Evolutionary conservation across 2,797 vertebrate genomes (phyloP).

Genomic region (Amazona finschi): DNA sequence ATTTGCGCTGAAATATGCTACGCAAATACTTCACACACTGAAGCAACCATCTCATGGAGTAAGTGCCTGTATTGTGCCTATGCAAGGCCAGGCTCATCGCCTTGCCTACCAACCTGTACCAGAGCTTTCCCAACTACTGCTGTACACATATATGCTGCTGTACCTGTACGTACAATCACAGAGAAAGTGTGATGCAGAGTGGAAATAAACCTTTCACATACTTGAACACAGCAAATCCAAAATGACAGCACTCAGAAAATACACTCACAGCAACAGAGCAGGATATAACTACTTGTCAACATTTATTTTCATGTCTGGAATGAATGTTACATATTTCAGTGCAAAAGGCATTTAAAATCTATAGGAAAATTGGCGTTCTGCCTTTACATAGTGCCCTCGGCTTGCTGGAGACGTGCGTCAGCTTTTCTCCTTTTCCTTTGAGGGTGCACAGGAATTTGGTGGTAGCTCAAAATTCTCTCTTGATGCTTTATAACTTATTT

Average conservation of each 20-base stretch:
- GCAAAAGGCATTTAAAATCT: neutral
- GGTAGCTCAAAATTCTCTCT: neutral
- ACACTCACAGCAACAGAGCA: fast-evolving
- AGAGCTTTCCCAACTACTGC: neutral
- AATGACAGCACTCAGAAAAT: neutral
- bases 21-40: too few relatives aligned
- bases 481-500: neutral
- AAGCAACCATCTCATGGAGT: neutral
- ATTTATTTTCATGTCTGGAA: neutral
- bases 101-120: too few relatives aligned
- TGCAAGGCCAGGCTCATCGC: neutral
- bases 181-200: fast-evolving
- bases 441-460: neutral
- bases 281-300: neutral
- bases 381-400: neutral
- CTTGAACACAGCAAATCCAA: neutral
- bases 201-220: neutral
- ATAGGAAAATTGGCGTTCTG: neutral
- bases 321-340: neutral
- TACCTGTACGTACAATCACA: fast-evolving
- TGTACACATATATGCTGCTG: neutral
- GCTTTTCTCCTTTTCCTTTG: neutral
- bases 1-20: neutral
- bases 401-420: neutral
- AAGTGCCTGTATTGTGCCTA: fast-evolving